A percentile compares a stretch with the other conserved stretches of the same genome.
Conservation (phyloP, 2,797 vertebrate genomes). For the Coracias cyanogaster region DNA sequence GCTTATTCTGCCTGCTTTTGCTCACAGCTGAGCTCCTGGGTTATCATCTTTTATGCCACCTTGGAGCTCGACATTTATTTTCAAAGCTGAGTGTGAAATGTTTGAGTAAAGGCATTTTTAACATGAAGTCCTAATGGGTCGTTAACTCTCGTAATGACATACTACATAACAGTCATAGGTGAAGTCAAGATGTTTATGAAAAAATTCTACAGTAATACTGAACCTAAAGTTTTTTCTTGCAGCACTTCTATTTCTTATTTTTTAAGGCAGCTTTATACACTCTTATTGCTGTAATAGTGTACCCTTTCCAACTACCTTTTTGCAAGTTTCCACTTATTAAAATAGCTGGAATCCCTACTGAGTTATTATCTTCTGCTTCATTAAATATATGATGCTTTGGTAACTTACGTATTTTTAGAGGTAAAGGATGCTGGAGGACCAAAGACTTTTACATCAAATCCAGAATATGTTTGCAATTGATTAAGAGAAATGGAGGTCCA, state of each 20-base stretch:
- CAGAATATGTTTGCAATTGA: not conserved
- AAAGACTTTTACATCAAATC: not conserved
- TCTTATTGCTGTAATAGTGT: not conserved
- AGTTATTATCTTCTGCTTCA: not conserved
- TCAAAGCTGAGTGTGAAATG: conserved; percentile 31
- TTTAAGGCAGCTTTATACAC: not conserved
- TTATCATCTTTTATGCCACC: not conserved
- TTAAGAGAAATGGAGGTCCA: not conserved
- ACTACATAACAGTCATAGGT: not conserved
- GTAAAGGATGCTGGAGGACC: not conserved
- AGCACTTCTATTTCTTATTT: not conserved
- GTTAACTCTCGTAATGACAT: conserved; percentile 7
- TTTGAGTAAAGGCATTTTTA: conserved; percentile 23
- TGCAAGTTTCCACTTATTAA: not conserved
- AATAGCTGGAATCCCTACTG: not conserved
- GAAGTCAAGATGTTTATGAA: not conserved
- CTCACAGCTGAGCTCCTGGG: not conserved
- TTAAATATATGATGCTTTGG: not conserved
- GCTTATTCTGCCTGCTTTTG: not conserved
- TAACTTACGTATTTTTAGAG: not conserved
- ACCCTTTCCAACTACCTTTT: not conserved
- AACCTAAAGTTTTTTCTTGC: not conserved
- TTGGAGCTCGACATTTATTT: not conserved
- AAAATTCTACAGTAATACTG: not conserved
- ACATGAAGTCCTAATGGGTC: conserved; percentile 11